Conservation (phyloP, 2,797 vertebrate genomes). For the Cheirogaleus major region DNA sequence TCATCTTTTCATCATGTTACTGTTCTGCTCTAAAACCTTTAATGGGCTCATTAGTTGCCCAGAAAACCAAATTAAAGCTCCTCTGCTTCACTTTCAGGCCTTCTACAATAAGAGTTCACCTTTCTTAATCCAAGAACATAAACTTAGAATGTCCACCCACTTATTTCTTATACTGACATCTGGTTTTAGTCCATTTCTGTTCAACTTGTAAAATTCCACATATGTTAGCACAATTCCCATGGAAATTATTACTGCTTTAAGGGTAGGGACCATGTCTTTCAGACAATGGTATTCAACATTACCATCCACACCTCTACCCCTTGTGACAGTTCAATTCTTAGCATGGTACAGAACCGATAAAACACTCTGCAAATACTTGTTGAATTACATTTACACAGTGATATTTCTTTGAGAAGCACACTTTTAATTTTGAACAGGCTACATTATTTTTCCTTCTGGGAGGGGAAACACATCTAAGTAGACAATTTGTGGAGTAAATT, state of each 20-base stretch:
- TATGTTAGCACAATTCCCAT: neutral
- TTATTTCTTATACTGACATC: slow-evolving; percentile 16
- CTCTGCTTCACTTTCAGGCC: neutral
- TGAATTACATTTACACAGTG: slow-evolving; percentile 7
- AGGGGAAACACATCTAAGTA: neutral
- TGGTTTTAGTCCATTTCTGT: slow-evolving; percentile 47
- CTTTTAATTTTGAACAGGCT: slow-evolving; percentile 51
- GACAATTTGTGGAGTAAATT: slow-evolving; percentile 51
- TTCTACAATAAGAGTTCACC: slow-evolving; percentile 11
- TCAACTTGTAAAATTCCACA: neutral
- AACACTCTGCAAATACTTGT: slow-evolving; percentile 19
- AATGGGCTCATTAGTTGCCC: neutral
- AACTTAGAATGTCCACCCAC: neutral
- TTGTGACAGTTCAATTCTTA: neutral
- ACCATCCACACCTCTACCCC: neutral
- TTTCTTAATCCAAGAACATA: slow-evolving; percentile 4
- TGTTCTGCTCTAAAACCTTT: neutral
- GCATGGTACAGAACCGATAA: neutral
- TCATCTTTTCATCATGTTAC: neutral
- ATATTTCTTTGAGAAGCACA: slow-evolving; percentile 34
- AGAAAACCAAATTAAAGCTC: slow-evolving; percentile 15
- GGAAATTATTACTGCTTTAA: slow-evolving; percentile 25
- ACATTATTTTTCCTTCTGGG: neutral
- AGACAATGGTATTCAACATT: neutral
- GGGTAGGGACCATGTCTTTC: neutral